Evolutionary conservation across 2,797 vertebrate genomes (phyloP).

Genomic region (Hemitrygon akajei): DNA sequence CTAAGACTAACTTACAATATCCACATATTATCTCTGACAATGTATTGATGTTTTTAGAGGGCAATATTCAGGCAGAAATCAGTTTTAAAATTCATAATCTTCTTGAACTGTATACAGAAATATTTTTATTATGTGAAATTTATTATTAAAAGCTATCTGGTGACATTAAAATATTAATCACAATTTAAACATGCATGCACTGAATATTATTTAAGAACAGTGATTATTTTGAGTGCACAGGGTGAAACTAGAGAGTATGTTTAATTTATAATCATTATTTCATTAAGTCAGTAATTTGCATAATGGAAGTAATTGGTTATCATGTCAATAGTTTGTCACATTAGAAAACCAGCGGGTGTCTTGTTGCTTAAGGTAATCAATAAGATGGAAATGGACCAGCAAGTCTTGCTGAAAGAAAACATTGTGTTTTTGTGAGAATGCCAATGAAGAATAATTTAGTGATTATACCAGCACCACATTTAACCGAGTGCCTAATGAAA

Average conservation of each 20-base stretch:
- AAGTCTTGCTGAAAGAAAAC: slow-evolving; percentile 1
- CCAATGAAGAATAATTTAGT: neutral
- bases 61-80: neutral
- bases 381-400: neutral
- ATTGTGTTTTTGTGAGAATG: neutral
- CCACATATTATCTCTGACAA: too few relatives aligned
- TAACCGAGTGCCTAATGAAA: neutral
- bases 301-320: neutral
- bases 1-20: neutral
- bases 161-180: neutral
- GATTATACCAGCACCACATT: neutral
- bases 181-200: neutral
- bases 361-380: neutral
- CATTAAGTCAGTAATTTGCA: neutral
- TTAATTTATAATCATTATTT: neutral
- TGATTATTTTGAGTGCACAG: neutral
- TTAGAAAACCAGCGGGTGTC: neutral
- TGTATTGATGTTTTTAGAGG: neutral
- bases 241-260: neutral
- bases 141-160: neutral
- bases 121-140: neutral
- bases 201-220: neutral
- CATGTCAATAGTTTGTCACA: neutral
- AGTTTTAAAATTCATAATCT: neutral
- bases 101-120: neutral